Evolutionary conservation across 1,140 invertebrate species (phyloP), one percentile per base, ranked within the genome.

Genomic region (Drosophila nannoptera): DNA sequence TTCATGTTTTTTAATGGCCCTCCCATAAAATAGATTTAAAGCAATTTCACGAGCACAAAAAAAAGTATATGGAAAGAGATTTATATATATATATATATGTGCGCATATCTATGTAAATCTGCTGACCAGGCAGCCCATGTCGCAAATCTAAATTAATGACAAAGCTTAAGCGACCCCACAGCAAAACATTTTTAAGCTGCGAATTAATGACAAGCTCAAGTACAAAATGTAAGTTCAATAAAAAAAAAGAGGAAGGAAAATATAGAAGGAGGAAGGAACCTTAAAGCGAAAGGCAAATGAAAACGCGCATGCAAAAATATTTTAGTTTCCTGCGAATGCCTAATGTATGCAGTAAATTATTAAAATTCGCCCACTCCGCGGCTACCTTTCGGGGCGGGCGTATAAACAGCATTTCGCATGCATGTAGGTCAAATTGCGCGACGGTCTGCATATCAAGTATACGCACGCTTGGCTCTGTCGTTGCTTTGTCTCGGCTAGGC

Each of bases 21-120:
- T 63, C 59, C 56, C 80, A 84, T 83, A 83, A 83, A 83, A 82
- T 62, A 65, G 73, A 83, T 83, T 83, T 84, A 84, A 86, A 84
- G 78, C 75, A 66, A 78, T 83, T 82, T 81, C 55, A 22, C 22
- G 22, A 22, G 22, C 22, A 3, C 22, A 35, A 61, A 42, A 12
- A n/a, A n/a, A n/a, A n/a, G n/a, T n/a, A n/a, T n/a, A n/a, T n/a
- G n/a, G n/a, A n/a, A n/a, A n/a, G n/a, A n/a, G n/a, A n/a, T n/a
- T n/a, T n/a, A n/a, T n/a, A n/a, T n/a, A n/a, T n/a, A n/a, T n/a
- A n/a, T n/a, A n/a, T n/a, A n/a, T n/a, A n/a, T n/a, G n/a, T n/a
- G n/a, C n/a, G n/a, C n/a, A n/a, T n/a, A n/a, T n/a, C n/a, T n/a
- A n/a, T n/a, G n/a, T 31, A 69, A 84, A 66, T 72, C 52, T 82